Percentiles rank a stretch among this genome's conserved stretches.
Conservation (phyloP, 1,140 invertebrate genomes). For the Eumaeus atala region DNA sequence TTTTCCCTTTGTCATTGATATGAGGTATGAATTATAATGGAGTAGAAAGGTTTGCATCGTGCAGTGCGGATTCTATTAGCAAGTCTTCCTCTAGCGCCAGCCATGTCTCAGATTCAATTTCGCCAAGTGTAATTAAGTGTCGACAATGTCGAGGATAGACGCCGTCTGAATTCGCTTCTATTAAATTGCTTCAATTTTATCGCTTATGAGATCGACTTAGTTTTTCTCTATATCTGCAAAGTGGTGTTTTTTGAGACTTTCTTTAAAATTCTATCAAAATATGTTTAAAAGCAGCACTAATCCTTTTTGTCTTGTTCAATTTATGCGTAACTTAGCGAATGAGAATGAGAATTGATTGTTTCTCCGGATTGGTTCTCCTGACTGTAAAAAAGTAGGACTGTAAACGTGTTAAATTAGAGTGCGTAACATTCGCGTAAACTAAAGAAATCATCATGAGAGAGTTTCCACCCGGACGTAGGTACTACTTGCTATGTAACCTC, state of each 20-base stretch:
- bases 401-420: no score
- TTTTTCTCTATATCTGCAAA: slow-evolving; percentile 31
- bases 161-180: slow-evolving; percentile 43
- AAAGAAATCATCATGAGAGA: no score
- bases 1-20: no score
- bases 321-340: no score
- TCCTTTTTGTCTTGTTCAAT: no score
- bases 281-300: neutral
- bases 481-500: no score
- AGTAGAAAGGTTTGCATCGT: slow-evolving; percentile 4
- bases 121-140: slow-evolving; percentile 54
- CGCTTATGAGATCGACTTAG: slow-evolving; percentile 42
- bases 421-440: no score
- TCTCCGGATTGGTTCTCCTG: no score
- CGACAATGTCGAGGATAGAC: slow-evolving; percentile 29
- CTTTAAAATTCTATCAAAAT: neutral
- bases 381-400: no score
- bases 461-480: no score
- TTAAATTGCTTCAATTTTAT: slow-evolving; percentile 59
- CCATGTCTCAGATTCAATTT: slow-evolving; percentile 48
- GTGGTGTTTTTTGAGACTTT: neutral
- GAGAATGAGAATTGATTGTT: no score
- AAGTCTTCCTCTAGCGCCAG: slow-evolving; percentile 13
- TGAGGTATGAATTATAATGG: no score
- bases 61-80: slow-evolving; percentile 37